Percentiles rank a stretch among this genome's conserved stretches.
phyloP scores from a whole-genome alignment of 2,888 invertebrate genomes.

The Metellina segmentata region DNA sequence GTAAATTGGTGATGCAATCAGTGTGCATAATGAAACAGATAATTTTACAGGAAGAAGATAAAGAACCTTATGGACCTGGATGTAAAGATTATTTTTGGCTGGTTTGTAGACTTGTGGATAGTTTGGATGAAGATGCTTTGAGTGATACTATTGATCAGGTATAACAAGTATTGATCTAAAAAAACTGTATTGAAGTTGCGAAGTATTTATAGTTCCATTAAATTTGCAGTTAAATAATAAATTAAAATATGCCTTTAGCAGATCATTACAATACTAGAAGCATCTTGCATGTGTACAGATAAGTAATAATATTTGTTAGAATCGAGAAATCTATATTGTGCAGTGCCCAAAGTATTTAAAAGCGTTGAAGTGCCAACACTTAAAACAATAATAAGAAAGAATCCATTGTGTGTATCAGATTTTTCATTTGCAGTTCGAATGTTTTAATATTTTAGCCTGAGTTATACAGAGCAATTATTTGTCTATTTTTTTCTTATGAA shows the following conservation, averaged over 20 bases:
- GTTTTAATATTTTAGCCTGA: neutral
- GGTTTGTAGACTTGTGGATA: conserved; percentile 92
- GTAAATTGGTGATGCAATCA: neutral
- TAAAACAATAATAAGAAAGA: no score
- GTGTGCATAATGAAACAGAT: neutral
- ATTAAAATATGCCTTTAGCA: neutral
- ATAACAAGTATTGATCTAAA: no score
- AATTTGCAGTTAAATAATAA: no score
- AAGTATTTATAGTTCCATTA: no score
- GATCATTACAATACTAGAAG: no score
- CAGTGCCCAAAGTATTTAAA: no score
- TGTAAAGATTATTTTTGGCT: conserved; percentile 97
- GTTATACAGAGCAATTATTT: neutral
- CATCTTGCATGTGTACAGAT: neutral
- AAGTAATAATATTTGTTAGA: neutral
- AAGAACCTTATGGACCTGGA: conserved; percentile 96
- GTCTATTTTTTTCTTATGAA: no score
- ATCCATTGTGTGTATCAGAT: no score
- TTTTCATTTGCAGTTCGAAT: no score
- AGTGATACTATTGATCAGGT: conserved; percentile 81
- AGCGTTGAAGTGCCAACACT: no score
- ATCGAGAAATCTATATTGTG: neutral
- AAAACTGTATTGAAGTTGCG: no score
- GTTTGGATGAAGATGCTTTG: conserved; percentile 89
- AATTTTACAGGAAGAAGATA: conserved; percentile 86